Evolutionary conservation across 2,888 invertebrate genomes (phyloP).

Genomic region (Tiliacea citrago): DNA sequence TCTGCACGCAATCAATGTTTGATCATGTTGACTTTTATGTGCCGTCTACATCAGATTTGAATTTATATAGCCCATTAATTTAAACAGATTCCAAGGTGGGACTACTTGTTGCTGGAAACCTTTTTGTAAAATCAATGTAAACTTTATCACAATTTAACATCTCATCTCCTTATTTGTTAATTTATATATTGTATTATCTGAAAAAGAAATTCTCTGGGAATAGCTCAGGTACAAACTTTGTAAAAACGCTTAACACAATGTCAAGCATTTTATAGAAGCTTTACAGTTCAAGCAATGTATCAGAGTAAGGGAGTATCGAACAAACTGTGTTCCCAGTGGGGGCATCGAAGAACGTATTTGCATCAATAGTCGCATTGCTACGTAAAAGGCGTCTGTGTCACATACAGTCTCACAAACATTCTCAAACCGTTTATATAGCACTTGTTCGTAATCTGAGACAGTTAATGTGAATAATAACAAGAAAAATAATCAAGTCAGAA

Average conservation of each 20-base stretch:
- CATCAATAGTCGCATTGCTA: slow-evolving; percentile 68
- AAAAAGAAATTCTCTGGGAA: background rate
- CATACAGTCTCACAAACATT: slow-evolving; percentile 45
- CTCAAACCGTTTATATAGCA: slow-evolving; percentile 40
- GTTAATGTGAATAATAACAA: slow-evolving; percentile 54
- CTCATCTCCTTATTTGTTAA: background rate
- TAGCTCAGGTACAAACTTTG: slow-evolving; percentile 13
- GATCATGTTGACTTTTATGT: background rate
- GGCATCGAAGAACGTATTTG: slow-evolving; percentile 64
- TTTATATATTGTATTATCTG: background rate
- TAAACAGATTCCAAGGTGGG: background rate
- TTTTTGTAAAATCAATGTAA: background rate
- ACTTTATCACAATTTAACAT: background rate
- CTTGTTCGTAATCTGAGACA: slow-evolving; percentile 33
- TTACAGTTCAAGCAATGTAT: slow-evolving; percentile 54
- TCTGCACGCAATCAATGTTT: slow-evolving; percentile 4
- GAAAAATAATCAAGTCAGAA: slow-evolving; percentile 57
- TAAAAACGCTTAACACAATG: slow-evolving; percentile 28
- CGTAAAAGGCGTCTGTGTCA: slow-evolving; percentile 62
- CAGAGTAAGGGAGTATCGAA: slow-evolving; percentile 53
- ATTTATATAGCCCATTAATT: slow-evolving; percentile 6
- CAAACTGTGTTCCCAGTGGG: slow-evolving; percentile 62
- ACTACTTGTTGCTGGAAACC: background rate
- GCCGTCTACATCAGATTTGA: background rate
- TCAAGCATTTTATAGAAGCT: slow-evolving; percentile 41